phyloP scores from a whole-genome alignment of 2,113 vertebrate species.

The Macquaria ambigua region DNA sequence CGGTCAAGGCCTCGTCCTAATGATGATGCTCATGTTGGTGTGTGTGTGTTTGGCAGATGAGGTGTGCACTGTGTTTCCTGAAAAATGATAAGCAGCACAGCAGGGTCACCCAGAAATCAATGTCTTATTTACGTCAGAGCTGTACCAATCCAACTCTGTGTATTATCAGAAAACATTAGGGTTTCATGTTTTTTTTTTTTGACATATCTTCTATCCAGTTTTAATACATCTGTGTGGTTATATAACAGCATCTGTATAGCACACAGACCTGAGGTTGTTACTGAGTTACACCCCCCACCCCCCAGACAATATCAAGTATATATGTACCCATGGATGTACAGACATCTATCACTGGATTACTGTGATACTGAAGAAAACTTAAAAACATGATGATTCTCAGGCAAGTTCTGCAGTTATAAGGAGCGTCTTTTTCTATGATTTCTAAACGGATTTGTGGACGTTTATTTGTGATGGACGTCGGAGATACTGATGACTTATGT shows the following conservation, averaged over 20 bases:
- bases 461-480: not conserved
- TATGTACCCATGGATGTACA: no score
- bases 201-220: no score
- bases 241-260: not conserved
- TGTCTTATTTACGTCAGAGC: slow-evolving; percentile 19
- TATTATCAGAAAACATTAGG: no score
- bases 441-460: not conserved
- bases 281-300: no score
- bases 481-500: not conserved
- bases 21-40: slow-evolving; percentile 9
- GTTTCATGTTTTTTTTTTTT: no score
- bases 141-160: not conserved
- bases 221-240: no score
- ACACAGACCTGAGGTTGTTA: not conserved
- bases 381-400: not conserved
- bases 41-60: slow-evolving; percentile 9
- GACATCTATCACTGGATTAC: not conserved
- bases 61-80: not conserved
- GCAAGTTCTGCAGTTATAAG: not conserved
- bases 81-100: slow-evolving; percentile 16
- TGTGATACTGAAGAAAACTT: not conserved
- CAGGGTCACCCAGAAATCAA: slow-evolving; percentile 21
- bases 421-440: no score
- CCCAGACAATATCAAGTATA: no score
- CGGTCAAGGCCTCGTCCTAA: slow-evolving; percentile 37